Evolutionary conservation across 35 echinoderm and acorn worm genomes (phyloP).

Genomic region (Apostichopus japonicus): DNA sequence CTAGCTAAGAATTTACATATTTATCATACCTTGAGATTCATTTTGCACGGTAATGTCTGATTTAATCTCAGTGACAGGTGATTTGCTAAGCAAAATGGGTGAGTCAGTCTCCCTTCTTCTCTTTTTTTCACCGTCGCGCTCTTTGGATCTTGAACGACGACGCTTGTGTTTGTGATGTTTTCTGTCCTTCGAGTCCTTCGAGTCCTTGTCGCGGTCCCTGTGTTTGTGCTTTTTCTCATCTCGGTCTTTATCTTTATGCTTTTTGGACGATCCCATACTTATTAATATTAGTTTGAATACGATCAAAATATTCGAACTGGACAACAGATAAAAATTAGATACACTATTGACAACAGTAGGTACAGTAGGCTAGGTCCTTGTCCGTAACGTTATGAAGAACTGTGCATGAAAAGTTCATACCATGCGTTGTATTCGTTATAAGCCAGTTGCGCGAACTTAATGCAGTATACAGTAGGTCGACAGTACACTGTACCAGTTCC

Average conservation of each 20-base stretch:
- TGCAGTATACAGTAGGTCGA: no score
- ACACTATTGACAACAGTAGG: no score
- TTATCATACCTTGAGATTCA: not conserved
- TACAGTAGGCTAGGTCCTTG: no score
- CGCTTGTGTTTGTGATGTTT: conserved; percentile 77
- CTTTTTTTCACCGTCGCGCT: conserved; percentile 37
- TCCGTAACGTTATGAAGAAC: no score
- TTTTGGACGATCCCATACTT: conserved; percentile 53
- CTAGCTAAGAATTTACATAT: not conserved
- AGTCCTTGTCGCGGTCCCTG: conserved; percentile 71
- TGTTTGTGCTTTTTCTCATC: conserved; percentile 90
- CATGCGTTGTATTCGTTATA: no score
- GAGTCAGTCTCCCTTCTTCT: conserved; percentile 20
- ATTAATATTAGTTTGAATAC: no score
- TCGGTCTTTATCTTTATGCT: conserved; percentile 77
- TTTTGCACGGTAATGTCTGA: not conserved
- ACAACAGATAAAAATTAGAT: no score
- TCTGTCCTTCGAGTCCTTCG: conserved; percentile 21
- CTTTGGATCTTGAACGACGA: conserved; percentile 35
- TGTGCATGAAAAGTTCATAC: no score
- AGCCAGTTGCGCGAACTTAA: no score
- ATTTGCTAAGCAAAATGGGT: not conserved
- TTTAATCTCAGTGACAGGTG: not conserved
- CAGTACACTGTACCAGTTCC: no score
- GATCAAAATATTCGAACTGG: no score